Conservation (phyloP, 2,888 invertebrate genomes). For the Sturmia bella region DNA sequence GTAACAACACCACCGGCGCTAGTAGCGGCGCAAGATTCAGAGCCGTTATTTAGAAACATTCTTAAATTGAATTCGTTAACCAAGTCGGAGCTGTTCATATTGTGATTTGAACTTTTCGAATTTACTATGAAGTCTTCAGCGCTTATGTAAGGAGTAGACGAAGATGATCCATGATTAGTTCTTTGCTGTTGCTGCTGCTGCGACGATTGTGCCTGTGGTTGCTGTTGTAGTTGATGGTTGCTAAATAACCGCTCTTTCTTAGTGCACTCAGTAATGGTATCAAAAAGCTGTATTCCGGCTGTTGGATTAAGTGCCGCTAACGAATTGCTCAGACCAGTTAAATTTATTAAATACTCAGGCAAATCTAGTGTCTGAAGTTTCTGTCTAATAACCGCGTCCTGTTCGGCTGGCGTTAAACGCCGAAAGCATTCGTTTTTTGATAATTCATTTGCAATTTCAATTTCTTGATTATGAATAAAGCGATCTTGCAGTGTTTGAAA, state of each 20-base stretch:
- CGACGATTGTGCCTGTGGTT: constrained; percentile 53
- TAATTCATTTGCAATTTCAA: constrained; percentile 76
- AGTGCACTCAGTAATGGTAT: constrained; percentile 75
- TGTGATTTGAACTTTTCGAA: constrained; percentile 55
- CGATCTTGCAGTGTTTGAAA: constrained; percentile 80
- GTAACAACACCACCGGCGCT: constrained; percentile 18
- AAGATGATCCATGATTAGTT: constrained; percentile 52
- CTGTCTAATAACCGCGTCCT: constrained; percentile 77
- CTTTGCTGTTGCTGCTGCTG: constrained; percentile 66
- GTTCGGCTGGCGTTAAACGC: constrained; percentile 76
- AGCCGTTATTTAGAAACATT: constrained; percentile 75
- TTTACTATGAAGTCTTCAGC: constrained; percentile 75
- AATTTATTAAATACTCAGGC: constrained; percentile 79
- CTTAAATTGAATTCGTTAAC: constrained; percentile 77
- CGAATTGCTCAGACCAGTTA: constrained; percentile 77
- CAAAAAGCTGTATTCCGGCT: constrained; percentile 76
- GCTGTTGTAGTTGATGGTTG: constrained; percentile 32
- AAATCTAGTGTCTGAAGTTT: constrained; percentile 77
- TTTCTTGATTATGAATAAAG: constrained; percentile 79
- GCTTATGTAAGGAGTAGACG: constrained; percentile 71
- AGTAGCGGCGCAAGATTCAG: constrained; percentile 41
- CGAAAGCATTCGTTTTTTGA: constrained; percentile 78
- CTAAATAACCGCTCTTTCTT: constrained; percentile 75
- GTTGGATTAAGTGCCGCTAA: constrained; percentile 77
- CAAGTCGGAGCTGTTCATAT: constrained; percentile 73